Evolutionary conservation across 2,888 invertebrate species (phyloP).

Genomic region (Dexiosoma caninum): DNA sequence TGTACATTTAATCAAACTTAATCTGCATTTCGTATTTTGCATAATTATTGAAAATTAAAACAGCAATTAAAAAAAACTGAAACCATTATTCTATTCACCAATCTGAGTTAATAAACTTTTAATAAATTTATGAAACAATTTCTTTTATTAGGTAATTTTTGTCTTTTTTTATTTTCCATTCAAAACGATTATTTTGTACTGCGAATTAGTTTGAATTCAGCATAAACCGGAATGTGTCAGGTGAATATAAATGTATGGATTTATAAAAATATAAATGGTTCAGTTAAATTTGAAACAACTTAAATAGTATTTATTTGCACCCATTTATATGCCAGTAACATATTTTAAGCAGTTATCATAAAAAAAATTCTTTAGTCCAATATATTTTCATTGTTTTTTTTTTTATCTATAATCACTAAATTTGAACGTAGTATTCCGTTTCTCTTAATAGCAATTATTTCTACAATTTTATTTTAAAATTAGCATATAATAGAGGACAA

Average conservation of each 20-base stretch:
- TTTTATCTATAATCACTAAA: not conserved
- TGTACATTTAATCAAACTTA: not conserved
- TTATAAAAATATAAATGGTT: not conserved
- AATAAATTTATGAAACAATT: too few relatives aligned
- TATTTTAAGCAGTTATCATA: not conserved
- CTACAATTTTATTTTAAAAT: constrained; percentile 25
- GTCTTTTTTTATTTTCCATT: not conserved
- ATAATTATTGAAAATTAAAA: not conserved
- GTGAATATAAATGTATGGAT: not conserved
- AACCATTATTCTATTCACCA: too few relatives aligned
- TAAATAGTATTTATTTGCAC: not conserved
- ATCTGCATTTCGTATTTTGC: not conserved
- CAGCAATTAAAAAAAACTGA: too few relatives aligned
- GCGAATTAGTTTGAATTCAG: not conserved
- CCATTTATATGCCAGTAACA: not conserved
- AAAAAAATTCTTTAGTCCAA: constrained; percentile 2
- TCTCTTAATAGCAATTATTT: constrained; percentile 29
- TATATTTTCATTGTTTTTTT: constrained; percentile 7
- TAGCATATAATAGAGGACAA: constrained; percentile 31
- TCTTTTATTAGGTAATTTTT: constrained; percentile 7
- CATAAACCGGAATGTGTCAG: constrained; percentile 19
- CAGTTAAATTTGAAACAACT: not conserved
- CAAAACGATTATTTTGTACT: not conserved
- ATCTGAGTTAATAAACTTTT: too few relatives aligned
- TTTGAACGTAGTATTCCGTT: constrained; percentile 7